Evolutionary conservation across 2,888 invertebrate species (phyloP), one percentile per base, ranked within the genome.

Genomic region (Theretra japonica): DNA sequence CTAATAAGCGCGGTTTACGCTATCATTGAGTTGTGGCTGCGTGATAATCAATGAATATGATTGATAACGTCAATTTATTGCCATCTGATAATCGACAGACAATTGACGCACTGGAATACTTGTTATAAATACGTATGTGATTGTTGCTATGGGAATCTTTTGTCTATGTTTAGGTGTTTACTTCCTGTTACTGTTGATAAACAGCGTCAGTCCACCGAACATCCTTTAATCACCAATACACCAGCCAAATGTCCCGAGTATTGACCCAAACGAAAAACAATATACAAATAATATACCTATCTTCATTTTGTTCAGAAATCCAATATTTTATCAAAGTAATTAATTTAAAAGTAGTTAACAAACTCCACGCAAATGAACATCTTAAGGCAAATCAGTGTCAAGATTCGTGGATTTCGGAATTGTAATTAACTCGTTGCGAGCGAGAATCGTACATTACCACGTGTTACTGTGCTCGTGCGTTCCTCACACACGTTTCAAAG

Each of bases 401-500:
- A 53, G 19, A n/a, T 53, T 17, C 53, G n/a, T n/a, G 53, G 1
- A n/a, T 19, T 53, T 53, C 53, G n/a, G 53, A n/a, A 53, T 41
- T 53, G 53, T 53, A 53, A 53, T 53, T 53, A 53, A 53, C 53
- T 53, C 53, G n/a, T 53, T 53, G 53, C 7, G 6, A 53, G n/a
- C 53, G 17, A n/a, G 53, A 53, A n/a, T 53, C 53, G 7, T n/a
- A 53, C 19, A n/a, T 53, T 19, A 41, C 11, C n/a, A 2, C 19
- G 53, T 53, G n/a, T 53, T 53, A 53, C 53, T 53, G 53, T 19
- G 53, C 53, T 53, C n/a, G 53, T 53, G n/a, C 53, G 53, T 53
- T 53, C 53, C 53, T 53, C 53, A n/a, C 53, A 53, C n/a, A 5
- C 41, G n/a, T 53, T 53, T 19, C 53, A 53, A n/a, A 17, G n/a